Base-by-base conservation (phyloP, 1,140 invertebrate species). In the Oryzaephilus surinamensis region DNA sequence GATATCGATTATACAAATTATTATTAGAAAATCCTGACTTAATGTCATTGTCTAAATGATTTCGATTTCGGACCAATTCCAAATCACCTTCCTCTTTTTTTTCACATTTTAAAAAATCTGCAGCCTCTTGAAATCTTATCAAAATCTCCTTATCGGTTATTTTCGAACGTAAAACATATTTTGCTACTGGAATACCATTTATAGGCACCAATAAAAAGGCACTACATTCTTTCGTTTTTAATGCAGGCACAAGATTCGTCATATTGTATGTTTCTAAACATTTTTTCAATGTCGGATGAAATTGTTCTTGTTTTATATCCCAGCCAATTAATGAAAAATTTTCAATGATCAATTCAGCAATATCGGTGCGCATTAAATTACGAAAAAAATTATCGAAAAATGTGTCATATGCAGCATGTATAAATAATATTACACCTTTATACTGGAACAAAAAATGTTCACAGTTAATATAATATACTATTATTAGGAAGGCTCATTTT, bases 311-410 rank as follows among this genome's bases (percentile, higher is more conserved):
- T 30, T 42, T 41, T 8, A 55, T 11, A 27, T 55, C 46, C 52
- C 52, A 55, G 6, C 45, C 45, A 8, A 51, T 29, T 13, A 55
- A 2, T 12, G 41, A 44, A 21, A 46, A 55, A 27, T 29, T 43
- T n/a, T n/a, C n/a, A n/a, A n/a, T n/a, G n/a, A n/a, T n/a, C n/a
- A n/a, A n/a, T n/a, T n/a, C n/a, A n/a, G n/a, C n/a, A n/a, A n/a
- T n/a, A n/a, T n/a, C n/a, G n/a, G n/a, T n/a, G n/a, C n/a, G n/a
- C n/a, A n/a, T n/a, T n/a, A n/a, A n/a, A n/a, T n/a, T n/a, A n/a
- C n/a, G n/a, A n/a, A n/a, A n/a, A n/a, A n/a, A n/a, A n/a, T n/a
- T n/a, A n/a, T n/a, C n/a, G n/a, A n/a, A n/a, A n/a, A n/a, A n/a
- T n/a, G n/a, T n/a, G n/a, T n/a, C n/a, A n/a, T n/a, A n/a, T n/a